Evolutionary conservation across 1,140 invertebrate genomes (phyloP).

Genomic region (Littorina saxatilis): DNA sequence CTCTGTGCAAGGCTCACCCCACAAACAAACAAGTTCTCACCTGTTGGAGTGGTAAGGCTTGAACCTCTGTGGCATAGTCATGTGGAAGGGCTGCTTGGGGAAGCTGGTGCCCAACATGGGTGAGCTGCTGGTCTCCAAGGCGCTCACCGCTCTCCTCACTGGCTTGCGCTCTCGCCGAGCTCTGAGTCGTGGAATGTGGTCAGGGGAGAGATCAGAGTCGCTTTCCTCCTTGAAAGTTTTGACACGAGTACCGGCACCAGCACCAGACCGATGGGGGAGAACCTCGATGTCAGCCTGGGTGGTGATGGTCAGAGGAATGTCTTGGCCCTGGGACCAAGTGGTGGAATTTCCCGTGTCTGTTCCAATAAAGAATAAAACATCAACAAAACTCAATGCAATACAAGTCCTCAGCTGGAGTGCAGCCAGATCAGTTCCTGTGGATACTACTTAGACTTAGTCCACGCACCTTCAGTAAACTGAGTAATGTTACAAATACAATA

Average conservation of each 20-base stretch:
- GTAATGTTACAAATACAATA: too few species aligned
- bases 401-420: too few species aligned
- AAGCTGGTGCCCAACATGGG: conserved; percentile 18
- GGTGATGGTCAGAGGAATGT: conserved; percentile 58
- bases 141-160: conserved; percentile 69
- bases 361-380: too few species aligned
- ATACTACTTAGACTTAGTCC: too few species aligned
- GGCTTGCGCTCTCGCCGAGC: conserved; percentile 50
- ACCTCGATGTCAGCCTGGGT: conserved; percentile 61
- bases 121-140: conserved; percentile 59
- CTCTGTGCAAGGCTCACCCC: background rate
- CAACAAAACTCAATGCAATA: too few species aligned
- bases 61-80: conserved; percentile 32
- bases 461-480: too few species aligned
- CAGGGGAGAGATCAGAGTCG: conserved; percentile 58
- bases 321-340: conserved; percentile 26
- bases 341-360: conserved; percentile 44
- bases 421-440: too few species aligned
- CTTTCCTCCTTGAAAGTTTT: conserved; percentile 49
- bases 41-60: background rate
- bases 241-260: background rate
- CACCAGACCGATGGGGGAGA: conserved; percentile 1
- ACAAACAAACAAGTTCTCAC: background rate
- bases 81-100: conserved; percentile 23
- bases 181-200: conserved; percentile 40